Percentiles rank a stretch among this genome's conserved stretches.
Evolutionary conservation across 2,797 vertebrate species (phyloP).

Genomic region (Lateolabrax maculatus): DNA sequence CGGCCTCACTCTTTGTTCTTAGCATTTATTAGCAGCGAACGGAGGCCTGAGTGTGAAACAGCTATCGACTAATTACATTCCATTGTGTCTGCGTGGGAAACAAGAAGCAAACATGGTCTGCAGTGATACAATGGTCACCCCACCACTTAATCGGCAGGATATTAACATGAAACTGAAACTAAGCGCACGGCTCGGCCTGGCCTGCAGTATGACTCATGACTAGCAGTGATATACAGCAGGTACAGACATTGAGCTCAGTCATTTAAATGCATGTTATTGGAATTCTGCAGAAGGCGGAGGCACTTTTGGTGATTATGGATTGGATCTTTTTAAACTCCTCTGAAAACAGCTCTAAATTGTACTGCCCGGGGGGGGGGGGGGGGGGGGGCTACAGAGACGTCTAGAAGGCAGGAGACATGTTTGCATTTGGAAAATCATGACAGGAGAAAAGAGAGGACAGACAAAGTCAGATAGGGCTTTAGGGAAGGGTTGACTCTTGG

Average conservation of each 20-base stretch:
- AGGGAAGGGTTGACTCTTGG: constrained; percentile 54
- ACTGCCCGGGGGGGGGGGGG: constrained; percentile 17
- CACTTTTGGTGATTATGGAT: constrained; percentile 68
- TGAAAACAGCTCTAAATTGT: constrained; percentile 54
- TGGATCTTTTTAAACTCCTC: constrained; percentile 57
- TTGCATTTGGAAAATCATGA: constrained; percentile 53
- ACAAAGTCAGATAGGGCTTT: constrained; percentile 59
- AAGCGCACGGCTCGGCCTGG: background rate
- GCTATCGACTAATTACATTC: constrained; percentile 68
- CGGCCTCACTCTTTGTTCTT: constrained; percentile 70
- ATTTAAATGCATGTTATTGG: constrained; percentile 69
- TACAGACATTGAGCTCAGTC: constrained; percentile 52
- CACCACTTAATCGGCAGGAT: constrained; percentile 59
- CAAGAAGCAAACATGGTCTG: constrained; percentile 43
- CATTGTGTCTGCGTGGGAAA: constrained; percentile 58
- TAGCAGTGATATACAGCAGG: constrained; percentile 57
- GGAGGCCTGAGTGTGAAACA: constrained; percentile 43
- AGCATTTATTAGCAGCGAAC: constrained; percentile 72
- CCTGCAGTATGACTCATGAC: constrained; percentile 66
- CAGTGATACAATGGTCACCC: constrained; percentile 50
- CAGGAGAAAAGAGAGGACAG: constrained; percentile 32
- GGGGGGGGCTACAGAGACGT: constrained; percentile 19
- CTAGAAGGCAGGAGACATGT: constrained; percentile 46
- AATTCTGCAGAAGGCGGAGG: constrained; percentile 60
- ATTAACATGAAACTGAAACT: constrained; percentile 57